Evolutionary conservation across 2,797 vertebrate species (phyloP).

Genomic region (Anomalospiza imberbis): DNA sequence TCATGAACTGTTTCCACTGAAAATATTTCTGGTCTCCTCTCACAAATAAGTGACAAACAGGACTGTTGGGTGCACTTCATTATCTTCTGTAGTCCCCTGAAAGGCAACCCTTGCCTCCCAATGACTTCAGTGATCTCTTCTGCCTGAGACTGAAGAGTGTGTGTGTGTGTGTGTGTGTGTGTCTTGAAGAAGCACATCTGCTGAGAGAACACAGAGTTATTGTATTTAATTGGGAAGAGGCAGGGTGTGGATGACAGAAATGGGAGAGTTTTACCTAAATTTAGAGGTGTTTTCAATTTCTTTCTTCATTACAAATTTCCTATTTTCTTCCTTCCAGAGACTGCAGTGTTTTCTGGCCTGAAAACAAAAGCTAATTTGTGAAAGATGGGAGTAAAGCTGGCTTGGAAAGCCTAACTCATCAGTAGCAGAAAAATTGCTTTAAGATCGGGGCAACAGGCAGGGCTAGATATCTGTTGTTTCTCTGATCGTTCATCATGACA

Average conservation of each 20-base stretch:
- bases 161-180: neutral
- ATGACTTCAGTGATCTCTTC: neutral
- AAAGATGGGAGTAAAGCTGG: neutral
- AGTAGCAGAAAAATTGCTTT: neutral
- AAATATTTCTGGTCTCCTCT: neutral
- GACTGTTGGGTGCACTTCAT: neutral
- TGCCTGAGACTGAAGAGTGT: neutral
- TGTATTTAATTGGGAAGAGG: neutral
- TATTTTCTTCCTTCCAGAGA: neutral
- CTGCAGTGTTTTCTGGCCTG: neutral
- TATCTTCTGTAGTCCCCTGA: conserved; percentile 22
- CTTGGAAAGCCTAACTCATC: neutral
- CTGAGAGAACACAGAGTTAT: neutral
- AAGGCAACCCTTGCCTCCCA: neutral
- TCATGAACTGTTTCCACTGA: neutral
- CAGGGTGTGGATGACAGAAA: too few relatives aligned
- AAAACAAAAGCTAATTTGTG: neutral
- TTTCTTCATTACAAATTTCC: neutral
- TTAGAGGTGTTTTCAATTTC: neutral
- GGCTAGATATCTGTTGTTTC: neutral
- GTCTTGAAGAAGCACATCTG: neutral
- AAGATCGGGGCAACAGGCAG: neutral
- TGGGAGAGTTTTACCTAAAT: neutral
- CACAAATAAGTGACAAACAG: neutral
- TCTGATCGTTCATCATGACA: neutral